These are phyloP conservation scores for Hemithea aestivaria DNA, from an alignment of 2,888 invertebrate species.

Conservation along the genomic window DNA sequence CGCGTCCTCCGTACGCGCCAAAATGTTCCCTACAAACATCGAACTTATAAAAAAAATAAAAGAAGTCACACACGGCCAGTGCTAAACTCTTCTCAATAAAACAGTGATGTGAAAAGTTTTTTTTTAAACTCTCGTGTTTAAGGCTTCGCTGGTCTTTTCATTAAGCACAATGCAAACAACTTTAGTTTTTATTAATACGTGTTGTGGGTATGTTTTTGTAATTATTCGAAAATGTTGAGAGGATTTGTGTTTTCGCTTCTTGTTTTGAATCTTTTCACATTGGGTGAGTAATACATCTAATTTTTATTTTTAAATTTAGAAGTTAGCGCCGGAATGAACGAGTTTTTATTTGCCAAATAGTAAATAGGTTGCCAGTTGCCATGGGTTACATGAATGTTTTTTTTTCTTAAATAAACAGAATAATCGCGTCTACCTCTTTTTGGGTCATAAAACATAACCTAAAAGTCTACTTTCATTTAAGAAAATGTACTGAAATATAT, in stretches of 20 bases:
- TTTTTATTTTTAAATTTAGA: not conserved
- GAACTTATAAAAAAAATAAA: slow-evolving; percentile 19
- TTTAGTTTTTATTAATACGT: slow-evolving; percentile 52
- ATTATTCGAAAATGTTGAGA: slow-evolving; percentile 66
- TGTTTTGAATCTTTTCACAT: slow-evolving; percentile 50
- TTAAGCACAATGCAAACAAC: slow-evolving; percentile 64
- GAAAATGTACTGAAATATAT: too few relatives aligned
- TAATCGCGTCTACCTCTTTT: too few relatives aligned
- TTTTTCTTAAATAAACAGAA: too few relatives aligned
- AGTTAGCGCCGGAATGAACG: slow-evolving; percentile 5
- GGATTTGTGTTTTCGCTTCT: slow-evolving; percentile 59
- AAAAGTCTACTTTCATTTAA: too few relatives aligned
- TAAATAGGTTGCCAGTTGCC: too few relatives aligned
- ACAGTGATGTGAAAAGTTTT: slow-evolving; percentile 43
- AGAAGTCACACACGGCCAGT: slow-evolving; percentile 18
- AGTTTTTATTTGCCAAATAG: too few relatives aligned
- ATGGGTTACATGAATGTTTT: too few relatives aligned
- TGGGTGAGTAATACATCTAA: slow-evolving; percentile 56
- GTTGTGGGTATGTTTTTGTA: slow-evolving; percentile 53
- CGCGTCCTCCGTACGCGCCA: slow-evolving; percentile 35
- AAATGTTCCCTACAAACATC: slow-evolving; percentile 41
- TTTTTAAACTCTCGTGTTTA: slow-evolving; percentile 36
- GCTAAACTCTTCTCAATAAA: slow-evolving; percentile 46
- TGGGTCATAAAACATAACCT: too few relatives aligned
- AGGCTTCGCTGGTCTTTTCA: slow-evolving; percentile 37